Percentiles rank a stretch among this genome's conserved stretches.
Conservation (phyloP, 2,888 invertebrate genomes). For the Metopia argyrocephala region DNA sequence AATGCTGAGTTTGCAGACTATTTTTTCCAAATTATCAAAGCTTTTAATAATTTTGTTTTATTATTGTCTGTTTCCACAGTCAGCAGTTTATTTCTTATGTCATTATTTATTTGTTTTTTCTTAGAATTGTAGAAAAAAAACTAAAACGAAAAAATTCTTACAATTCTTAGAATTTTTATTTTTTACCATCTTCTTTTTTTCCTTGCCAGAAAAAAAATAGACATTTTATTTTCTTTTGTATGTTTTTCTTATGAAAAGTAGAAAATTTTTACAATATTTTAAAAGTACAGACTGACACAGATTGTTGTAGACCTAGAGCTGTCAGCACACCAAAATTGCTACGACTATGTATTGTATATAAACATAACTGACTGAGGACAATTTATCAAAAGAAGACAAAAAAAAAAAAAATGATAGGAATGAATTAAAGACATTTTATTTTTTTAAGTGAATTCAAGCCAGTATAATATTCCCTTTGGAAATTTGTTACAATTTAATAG, state of each 20-base stretch:
- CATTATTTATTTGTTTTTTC: background rate
- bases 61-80: no score
- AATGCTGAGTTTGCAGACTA: background rate
- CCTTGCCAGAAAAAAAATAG: background rate
- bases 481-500: no score
- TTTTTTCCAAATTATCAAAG: no score
- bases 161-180: background rate
- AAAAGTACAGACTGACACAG: background rate
- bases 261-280: background rate
- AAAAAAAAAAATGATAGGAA: no score
- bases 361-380: background rate
- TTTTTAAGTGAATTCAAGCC: no score
- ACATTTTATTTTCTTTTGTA: background rate
- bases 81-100: background rate
- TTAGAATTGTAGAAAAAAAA: no score
- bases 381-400: background rate
- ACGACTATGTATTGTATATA: no score
- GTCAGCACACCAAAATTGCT: background rate
- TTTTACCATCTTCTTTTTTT: background rate
- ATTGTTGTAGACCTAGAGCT: background rate
- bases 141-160: no score
- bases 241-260: background rate
- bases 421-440: no score
- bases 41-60: no score
- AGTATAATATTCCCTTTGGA: no score